Conservation (phyloP, 2,888 invertebrate genomes). For the Macrosiphum euphorbiae region DNA sequence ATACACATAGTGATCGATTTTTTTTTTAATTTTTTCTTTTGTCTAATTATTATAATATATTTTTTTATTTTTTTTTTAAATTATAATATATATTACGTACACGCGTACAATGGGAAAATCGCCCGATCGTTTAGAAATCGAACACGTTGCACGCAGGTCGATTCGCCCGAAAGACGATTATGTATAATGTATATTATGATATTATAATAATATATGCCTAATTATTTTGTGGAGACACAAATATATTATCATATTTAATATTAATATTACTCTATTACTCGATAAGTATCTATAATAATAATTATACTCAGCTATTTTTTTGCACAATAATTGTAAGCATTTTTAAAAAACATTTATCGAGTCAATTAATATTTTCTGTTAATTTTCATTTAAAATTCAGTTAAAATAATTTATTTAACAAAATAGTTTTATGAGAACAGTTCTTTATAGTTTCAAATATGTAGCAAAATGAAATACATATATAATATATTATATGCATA, state of each 20-base stretch:
- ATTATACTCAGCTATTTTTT: neutral
- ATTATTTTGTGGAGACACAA: neutral
- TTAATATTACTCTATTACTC: neutral
- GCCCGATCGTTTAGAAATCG: conserved; percentile 26
- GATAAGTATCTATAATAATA: neutral
- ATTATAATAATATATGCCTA: neutral
- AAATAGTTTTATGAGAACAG: neutral
- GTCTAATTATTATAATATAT: neutral
- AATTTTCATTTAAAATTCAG: neutral
- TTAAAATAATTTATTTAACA: neutral
- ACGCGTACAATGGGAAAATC: neutral
- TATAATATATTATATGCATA: neutral
- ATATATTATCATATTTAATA: neutral
- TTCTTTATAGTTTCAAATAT: neutral
- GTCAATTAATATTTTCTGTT: neutral
- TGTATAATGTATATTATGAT: neutral
- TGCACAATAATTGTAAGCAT: neutral
- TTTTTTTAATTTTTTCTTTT: neutral
- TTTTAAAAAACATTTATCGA: neutral
- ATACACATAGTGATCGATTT: neutral
- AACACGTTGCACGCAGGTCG: neutral
- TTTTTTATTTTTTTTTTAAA: neutral
- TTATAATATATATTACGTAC: neutral
- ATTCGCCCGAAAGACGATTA: neutral
- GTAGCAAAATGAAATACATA: neutral